Evolutionary conservation across 2,888 invertebrate genomes (phyloP).

Genomic region (Philereme vetulata): DNA sequence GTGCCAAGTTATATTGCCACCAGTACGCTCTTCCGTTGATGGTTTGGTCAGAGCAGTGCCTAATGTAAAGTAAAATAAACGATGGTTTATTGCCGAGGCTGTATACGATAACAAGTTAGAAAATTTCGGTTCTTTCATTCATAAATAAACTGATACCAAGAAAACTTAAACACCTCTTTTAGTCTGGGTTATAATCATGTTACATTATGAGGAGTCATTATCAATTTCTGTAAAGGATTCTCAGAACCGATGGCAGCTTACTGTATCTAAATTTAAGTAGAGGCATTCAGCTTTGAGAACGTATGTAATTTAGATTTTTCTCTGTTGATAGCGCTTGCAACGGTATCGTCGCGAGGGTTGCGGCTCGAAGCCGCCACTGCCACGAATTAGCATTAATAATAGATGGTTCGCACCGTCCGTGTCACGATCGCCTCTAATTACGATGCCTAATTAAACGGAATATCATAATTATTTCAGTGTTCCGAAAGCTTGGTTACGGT

Average conservation of each 20-base stretch:
- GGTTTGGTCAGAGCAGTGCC: constrained; percentile 32
- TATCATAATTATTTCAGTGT: constrained; percentile 58
- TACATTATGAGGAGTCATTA: constrained; percentile 1
- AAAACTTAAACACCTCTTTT: not conserved
- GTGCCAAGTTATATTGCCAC: constrained; percentile 57
- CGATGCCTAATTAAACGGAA: constrained; percentile 67
- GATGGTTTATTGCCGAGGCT: not conserved
- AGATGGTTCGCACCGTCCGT: constrained; percentile 58
- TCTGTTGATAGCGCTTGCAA: constrained; percentile 32
- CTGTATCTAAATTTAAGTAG: constrained; percentile 17
- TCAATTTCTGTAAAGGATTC: constrained; percentile 7
- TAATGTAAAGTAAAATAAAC: constrained; percentile 20
- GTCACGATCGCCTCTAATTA: constrained; percentile 67
- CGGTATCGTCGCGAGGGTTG: constrained; percentile 15
- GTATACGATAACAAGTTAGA: no score
- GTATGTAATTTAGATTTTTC: constrained; percentile 33
- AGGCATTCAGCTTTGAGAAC: constrained; percentile 12
- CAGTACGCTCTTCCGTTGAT: constrained; percentile 44
- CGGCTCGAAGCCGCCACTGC: constrained; percentile 50
- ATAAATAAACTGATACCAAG: no score
- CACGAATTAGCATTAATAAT: constrained; percentile 68
- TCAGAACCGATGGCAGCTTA: constrained; percentile 12
- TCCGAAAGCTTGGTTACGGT: not conserved
- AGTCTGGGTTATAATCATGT: not conserved
- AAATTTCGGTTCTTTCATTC: no score